phyloP scores from a whole-genome alignment of 2,797 vertebrate species.

The Ceryle rudis region DNA sequence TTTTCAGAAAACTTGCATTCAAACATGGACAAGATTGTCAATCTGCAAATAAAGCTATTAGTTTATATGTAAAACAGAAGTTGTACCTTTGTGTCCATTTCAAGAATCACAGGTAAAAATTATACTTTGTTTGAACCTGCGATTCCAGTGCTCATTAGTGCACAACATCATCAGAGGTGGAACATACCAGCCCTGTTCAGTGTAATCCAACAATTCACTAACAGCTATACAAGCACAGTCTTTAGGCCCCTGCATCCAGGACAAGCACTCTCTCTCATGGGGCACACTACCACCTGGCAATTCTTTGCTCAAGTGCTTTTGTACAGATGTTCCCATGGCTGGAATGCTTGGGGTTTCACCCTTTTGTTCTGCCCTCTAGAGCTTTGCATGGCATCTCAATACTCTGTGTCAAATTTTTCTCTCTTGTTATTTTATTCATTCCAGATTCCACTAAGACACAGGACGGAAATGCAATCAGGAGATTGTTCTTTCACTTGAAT shows the following conservation, averaged over 20 bases:
- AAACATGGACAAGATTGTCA: background rate
- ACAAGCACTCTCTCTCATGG: background rate
- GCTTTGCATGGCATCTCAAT: slow-evolving; percentile 25
- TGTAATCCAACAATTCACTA: background rate
- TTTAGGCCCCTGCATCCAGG: fast-evolving
- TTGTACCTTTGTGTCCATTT: background rate
- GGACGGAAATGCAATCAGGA: background rate
- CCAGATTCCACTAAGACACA: slow-evolving; percentile 25
- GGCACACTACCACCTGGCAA: background rate
- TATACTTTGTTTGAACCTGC: background rate
- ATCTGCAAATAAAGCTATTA: background rate
- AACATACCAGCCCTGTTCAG: background rate
- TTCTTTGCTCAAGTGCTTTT: background rate
- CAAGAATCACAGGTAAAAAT: background rate
- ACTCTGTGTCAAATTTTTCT: slow-evolving; percentile 36
- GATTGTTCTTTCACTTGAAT: background rate
- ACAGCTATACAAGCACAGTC: fast-evolving
- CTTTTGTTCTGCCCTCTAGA: slow-evolving; percentile 32
- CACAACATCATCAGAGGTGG: background rate
- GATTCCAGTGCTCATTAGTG: background rate
- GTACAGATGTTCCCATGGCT: slow-evolving; percentile 46
- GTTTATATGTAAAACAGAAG: background rate
- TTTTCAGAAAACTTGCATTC: background rate
- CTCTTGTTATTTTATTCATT: slow-evolving; percentile 17
- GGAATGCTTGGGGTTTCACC: slow-evolving; percentile 2